Evolutionary conservation across 1,140 invertebrate species (phyloP), one percentile per base, ranked within the genome.

Genomic region (Epicauta chinensis): DNA sequence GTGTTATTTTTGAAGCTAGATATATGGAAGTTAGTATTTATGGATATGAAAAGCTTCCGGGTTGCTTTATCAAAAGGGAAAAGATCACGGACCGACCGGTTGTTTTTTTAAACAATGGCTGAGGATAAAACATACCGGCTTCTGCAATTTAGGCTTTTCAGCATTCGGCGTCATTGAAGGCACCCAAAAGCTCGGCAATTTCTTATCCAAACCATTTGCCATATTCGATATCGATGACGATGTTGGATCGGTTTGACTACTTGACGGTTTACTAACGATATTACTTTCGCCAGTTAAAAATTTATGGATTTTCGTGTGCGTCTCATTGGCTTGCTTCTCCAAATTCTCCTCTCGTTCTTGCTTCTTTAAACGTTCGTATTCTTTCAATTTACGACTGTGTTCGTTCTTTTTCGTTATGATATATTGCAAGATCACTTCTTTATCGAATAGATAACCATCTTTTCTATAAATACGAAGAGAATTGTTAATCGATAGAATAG

Each of bases 161-260:
- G 88, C 84, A 66, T 88, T 81, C 1, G 94, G 93, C n/a, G 94
- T 89, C 64, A 95, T 82, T 2, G 89, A 88, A 7, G 97, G 96
- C 50, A 98, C 82, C 97, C 97, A 99, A 73, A 98, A 99, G 75
- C 93, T 97, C 0, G 94, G 94, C 31, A 98, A 74, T 53, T 84
- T 69, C 65, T 89, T 92, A 16, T 76, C 72, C 31, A 69, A 67
- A 0, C 79, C 80, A 57, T 76, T 74, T 3, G 71, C 67, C 87
- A 91, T 90, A 61, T 91, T 91, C 2, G 87, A 91, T 37, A 91
- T 81, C 0, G 85, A 84, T 11, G 71, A 59, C 31, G 55, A 49
- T 36, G 58, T 48, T 40, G 64, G 61, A 41, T 62, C 55, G 3
- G 40, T 67, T 66, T 73, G 9, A 75, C 74, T 53, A 71, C 63